Evolutionary conservation across 2,888 invertebrate species (phyloP), one percentile per base, ranked within the genome.

Genomic region (Cosmopolites sordidus): DNA sequence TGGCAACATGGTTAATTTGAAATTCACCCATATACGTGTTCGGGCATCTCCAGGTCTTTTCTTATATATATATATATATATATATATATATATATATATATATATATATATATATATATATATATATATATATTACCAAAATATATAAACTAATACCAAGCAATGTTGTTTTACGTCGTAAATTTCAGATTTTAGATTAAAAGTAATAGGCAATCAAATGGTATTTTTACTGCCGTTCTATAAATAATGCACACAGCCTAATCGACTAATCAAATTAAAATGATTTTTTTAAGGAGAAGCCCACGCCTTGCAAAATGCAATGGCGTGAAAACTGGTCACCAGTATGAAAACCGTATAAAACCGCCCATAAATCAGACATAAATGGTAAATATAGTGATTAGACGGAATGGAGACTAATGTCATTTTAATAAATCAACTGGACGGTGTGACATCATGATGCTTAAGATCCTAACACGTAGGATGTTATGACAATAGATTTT

Each of bases 351-450:
- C 27, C 43, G 41, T 37, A 47, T 47, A 14, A 33, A 33, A 33
- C 11, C 12, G 12, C 3, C 33, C 38, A 52, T 41, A 29, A 17
- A 39, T 43, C 41, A 52, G 37, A 39, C 52, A 14, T 48, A 53
- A 53, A 53, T 40, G 53, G 53, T 14, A 48, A 53, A 53, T 53
- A 53, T 48, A 48, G 18, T 37, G 30, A 30, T 48, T 37, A 53
- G 45, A 49, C 45, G 48, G 45, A 54, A 54, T 54, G 39, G 49
- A 48, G 38, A 54, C 46, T 49, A 54, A 49, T 49, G 48, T 45
- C 41, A 16, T 49, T 54, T 54, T 54, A 48, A 54, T 49, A 54
- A 49, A 54, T 49, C 54, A 44, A 45, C 41, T 12, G 48, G 22
- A n/a, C 37, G 17, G 44, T 54, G 54, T 54, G 54, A 54, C 49